phyloP scores from a whole-genome alignment of 1,140 invertebrate species.

The Drosophila jambulina region DNA sequence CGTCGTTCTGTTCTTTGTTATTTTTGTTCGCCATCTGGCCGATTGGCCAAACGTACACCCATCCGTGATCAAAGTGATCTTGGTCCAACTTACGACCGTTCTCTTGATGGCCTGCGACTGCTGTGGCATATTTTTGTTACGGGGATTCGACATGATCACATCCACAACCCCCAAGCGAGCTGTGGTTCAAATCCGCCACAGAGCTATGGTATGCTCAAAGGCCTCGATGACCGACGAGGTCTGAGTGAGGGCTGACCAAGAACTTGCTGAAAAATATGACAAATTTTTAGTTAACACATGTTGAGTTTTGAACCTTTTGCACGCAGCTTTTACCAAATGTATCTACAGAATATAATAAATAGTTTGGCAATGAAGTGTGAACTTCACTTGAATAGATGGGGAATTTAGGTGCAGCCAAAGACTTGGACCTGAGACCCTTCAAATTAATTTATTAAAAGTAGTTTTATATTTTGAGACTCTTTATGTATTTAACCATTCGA shows the following conservation, averaged over 20 bases:
- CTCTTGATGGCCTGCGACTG: conserved; percentile 49
- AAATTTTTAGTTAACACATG: conserved; percentile 13
- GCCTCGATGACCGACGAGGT: neutral
- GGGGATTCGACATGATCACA: neutral
- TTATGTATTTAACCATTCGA: conserved; percentile 19
- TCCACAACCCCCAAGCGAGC: neutral
- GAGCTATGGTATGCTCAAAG: too few relatives aligned
- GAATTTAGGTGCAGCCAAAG: too few relatives aligned
- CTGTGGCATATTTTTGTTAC: conserved; percentile 4
- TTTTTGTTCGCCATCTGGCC: conserved; percentile 92
- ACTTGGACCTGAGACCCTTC: too few relatives aligned
- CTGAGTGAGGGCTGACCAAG: neutral
- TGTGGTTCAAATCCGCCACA: neutral
- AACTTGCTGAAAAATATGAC: neutral
- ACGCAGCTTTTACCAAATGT: neutral
- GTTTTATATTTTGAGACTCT: conserved; percentile 14
- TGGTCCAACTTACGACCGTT: conserved; percentile 85
- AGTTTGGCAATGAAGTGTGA: neutral
- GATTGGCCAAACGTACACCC: conserved; percentile 97
- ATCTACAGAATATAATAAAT: neutral
- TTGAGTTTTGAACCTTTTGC: neutral
- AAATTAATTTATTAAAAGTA: neutral
- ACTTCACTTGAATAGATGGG: neutral
- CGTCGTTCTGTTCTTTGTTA: conserved; percentile 89
- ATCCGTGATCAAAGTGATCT: conserved; percentile 88